Evolutionary conservation across 2,888 invertebrate genomes (phyloP).

Genomic region (Dolichopus griseipennis): DNA sequence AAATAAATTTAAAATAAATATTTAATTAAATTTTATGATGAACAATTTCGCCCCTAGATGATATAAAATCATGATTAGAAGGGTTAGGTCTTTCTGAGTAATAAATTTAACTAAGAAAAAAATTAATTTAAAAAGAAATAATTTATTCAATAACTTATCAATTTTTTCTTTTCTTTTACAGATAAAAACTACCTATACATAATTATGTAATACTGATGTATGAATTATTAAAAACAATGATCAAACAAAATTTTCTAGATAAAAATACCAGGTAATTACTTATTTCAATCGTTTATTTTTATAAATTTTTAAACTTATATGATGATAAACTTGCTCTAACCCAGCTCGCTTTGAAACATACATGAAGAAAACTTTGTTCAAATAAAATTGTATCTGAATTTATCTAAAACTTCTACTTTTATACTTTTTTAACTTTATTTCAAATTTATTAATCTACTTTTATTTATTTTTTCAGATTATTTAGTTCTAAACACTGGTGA

Average conservation of each 20-base stretch:
- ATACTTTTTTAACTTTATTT: neutral
- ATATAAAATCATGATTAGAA: slow-evolving; percentile 13
- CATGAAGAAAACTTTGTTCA: slow-evolving; percentile 5
- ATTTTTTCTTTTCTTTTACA: neutral
- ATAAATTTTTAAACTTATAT: neutral
- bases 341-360: slow-evolving; percentile 5
- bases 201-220: neutral
- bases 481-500: neutral
- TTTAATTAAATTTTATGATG: slow-evolving; percentile 9
- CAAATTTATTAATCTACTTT: neutral
- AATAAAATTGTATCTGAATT: neutral
- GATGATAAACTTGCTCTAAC: neutral
- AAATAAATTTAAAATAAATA: neutral
- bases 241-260: neutral
- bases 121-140: neutral
- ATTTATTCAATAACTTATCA: neutral
- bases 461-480: neutral
- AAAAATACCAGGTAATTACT: too few relatives aligned
- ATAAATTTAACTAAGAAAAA: neutral
- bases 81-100: slow-evolving; percentile 16
- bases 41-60: slow-evolving; percentile 17
- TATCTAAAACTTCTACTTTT: neutral
- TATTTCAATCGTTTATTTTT: neutral
- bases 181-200: too few relatives aligned
- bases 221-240: neutral